Evolutionary conservation across 2,113 vertebrate genomes (phyloP).

Genomic region (Burhinus oedicnemus): DNA sequence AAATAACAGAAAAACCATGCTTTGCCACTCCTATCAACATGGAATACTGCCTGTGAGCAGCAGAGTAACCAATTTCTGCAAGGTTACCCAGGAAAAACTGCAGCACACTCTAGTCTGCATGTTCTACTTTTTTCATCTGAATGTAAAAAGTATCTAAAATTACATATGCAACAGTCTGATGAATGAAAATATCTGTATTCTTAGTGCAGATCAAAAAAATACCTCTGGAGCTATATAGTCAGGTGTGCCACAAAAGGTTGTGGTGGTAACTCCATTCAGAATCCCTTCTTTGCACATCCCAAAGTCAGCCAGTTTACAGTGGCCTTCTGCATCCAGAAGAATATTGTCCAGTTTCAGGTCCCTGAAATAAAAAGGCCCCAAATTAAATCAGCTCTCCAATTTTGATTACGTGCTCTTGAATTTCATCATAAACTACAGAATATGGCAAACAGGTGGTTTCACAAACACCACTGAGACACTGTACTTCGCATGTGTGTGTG

Average conservation of each 20-base stretch:
- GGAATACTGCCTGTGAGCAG: not conserved
- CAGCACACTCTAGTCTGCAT: not conserved
- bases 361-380: conserved; percentile 72
- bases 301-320: conserved; percentile 98
- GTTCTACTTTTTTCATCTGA: not conserved
- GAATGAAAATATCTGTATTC: not conserved
- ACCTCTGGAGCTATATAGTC: conserved; percentile 99
- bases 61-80: not conserved
- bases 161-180: not conserved
- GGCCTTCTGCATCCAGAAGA: conserved; percentile 96
- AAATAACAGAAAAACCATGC: not conserved
- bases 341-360: conserved; percentile 99
- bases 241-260: conserved; percentile 97
- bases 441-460: not conserved
- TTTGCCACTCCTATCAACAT: not conserved
- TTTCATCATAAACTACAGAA: not conserved
- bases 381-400: not conserved
- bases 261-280: conserved; percentile 94
- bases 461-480: not conserved
- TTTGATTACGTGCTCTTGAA: not conserved
- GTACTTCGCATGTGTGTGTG: rapidly evolving
- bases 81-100: not conserved
- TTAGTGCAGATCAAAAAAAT: not conserved
- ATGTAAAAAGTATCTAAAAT: not conserved
- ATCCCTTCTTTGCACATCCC: conserved; percentile 99